A percentile compares a stretch with the other conserved stretches of the same genome.
Conservation (phyloP, 1,140 invertebrate species). For the Bombus waltoni region DNA sequence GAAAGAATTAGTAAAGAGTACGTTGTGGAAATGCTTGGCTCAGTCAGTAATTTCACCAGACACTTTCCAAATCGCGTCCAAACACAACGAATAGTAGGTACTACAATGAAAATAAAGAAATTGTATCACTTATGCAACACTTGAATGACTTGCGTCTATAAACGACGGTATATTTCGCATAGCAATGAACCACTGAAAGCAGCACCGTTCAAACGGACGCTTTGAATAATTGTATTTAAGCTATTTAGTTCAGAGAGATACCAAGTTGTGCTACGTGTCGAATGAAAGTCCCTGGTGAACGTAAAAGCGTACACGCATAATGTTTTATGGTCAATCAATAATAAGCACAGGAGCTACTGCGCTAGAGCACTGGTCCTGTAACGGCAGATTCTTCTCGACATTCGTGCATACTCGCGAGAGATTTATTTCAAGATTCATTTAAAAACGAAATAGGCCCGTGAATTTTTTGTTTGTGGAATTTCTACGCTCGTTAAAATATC, state of each 20-base stretch:
- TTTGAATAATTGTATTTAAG: neutral
- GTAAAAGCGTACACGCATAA: neutral
- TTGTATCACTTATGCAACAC: slow-evolving; percentile 12
- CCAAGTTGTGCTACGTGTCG: neutral
- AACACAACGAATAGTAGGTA: neutral
- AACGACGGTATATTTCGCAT: slow-evolving; percentile 68
- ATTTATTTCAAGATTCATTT: neutral
- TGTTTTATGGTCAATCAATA: neutral
- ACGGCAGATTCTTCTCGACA: neutral
- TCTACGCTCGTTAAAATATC: no score
- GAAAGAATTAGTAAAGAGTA: neutral
- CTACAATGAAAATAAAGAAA: slow-evolving; percentile 2
- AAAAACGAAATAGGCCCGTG: no score
- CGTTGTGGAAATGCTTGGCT: neutral
- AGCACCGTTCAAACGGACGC: slow-evolving; percentile 50
- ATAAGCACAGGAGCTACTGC: no score
- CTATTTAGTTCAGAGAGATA: neutral
- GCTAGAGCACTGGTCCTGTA: no score
- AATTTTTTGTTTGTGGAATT: neutral
- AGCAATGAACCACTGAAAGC: slow-evolving; percentile 61
- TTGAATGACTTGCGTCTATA: slow-evolving; percentile 71
- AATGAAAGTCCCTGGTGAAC: neutral
- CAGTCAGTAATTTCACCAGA: neutral
- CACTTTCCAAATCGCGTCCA: neutral
- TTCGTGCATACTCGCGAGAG: neutral